phyloP scores from a whole-genome alignment of 2,888 invertebrate genomes.

The Tenthredo scrophulariae region DNA sequence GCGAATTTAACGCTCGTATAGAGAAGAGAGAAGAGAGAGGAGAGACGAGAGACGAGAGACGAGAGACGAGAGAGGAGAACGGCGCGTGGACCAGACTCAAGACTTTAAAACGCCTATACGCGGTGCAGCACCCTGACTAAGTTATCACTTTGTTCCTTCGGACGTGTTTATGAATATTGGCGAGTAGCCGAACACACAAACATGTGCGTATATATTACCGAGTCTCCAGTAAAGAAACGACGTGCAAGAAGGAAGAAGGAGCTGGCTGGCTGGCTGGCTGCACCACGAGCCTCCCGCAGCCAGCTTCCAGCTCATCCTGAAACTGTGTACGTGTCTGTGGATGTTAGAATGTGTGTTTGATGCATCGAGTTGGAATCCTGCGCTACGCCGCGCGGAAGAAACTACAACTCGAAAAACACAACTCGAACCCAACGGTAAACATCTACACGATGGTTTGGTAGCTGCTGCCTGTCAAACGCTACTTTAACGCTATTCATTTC shows the following conservation, averaged over 20 bases:
- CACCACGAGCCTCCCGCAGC: neutral
- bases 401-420: conserved; percentile 11
- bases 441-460: conserved; percentile 58
- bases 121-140: conserved; percentile 54
- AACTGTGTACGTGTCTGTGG: conserved; percentile 18
- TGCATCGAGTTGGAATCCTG: conserved; percentile 26
- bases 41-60: no score
- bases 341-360: conserved; percentile 6
- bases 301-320: neutral
- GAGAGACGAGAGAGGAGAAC: neutral
- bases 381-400: conserved; percentile 3
- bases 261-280: neutral
- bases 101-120: conserved; percentile 44
- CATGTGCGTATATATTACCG: conserved; percentile 48
- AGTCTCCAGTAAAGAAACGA: conserved; percentile 27
- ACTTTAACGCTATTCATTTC: conserved; percentile 66
- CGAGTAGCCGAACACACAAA: conserved; percentile 59
- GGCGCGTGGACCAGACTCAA: conserved; percentile 41
- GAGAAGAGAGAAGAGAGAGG: no score
- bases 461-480: conserved; percentile 52
- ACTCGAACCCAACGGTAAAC: conserved; percentile 41
- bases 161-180: conserved; percentile 65
- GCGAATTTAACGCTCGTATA: neutral
- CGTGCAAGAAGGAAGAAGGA: conserved; percentile 24
- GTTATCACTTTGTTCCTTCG: conserved; percentile 51